Conservation (phyloP, 2,888 invertebrate species). For the Ophioninae sp. region DNA sequence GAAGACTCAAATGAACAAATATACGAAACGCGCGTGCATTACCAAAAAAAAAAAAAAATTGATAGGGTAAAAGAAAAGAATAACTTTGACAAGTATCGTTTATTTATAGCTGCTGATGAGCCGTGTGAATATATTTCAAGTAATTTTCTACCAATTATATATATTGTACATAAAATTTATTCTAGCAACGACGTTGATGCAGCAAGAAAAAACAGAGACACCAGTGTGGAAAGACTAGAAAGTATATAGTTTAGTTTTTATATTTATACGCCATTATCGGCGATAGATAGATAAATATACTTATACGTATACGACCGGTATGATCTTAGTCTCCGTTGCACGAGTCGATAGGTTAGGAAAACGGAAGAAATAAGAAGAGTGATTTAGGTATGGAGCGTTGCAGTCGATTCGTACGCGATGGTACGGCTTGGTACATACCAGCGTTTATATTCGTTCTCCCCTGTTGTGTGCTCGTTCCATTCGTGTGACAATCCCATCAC, state of each 20-base stretch:
- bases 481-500: slow-evolving; percentile 58
- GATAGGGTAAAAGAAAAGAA: not conserved
- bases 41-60: slow-evolving; percentile 8
- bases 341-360: not conserved
- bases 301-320: not conserved
- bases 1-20: slow-evolving; percentile 32
- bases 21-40: slow-evolving; percentile 10
- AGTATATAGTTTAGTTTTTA: slow-evolving; percentile 45
- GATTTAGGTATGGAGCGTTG: not conserved
- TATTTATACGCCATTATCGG: slow-evolving; percentile 11
- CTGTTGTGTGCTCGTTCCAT: slow-evolving; percentile 25
- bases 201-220: slow-evolving; percentile 45
- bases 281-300: slow-evolving; percentile 10
- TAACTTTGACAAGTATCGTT: slow-evolving; percentile 33
- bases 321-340: slow-evolving; percentile 17
- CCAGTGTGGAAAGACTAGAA: slow-evolving; percentile 36
- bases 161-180: slow-evolving; percentile 54
- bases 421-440: slow-evolving; percentile 51
- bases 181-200: slow-evolving; percentile 36
- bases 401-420: slow-evolving; percentile 10
- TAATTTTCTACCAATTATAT: slow-evolving; percentile 59
- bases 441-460: slow-evolving; percentile 24
- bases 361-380: not conserved
- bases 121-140: slow-evolving; percentile 54
- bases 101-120: slow-evolving; percentile 51